Conservation (phyloP, 2,113 vertebrate species). For the Neogobius melanostomus region DNA sequence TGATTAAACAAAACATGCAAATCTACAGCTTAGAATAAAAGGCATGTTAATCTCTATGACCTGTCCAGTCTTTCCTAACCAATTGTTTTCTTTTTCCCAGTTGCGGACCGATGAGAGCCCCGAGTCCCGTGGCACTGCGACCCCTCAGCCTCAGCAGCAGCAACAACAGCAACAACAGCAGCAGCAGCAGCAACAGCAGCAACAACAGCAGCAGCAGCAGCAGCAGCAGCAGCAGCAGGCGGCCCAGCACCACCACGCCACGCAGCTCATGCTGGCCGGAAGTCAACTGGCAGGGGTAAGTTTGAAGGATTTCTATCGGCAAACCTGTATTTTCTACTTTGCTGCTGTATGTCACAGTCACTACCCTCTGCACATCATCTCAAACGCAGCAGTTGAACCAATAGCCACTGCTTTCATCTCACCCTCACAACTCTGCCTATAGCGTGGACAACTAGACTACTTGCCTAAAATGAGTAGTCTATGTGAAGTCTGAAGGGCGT, state of each 20-base stretch:
- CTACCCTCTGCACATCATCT: neutral
- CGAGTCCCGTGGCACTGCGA: conserved; percentile 45
- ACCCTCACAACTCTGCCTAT: no score
- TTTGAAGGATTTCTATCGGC: neutral
- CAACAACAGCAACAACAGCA: conserved; percentile 43
- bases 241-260: conserved; percentile 84
- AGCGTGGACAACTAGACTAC: no score
- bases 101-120: conserved; percentile 79
- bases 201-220: no score
- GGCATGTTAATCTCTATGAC: no score
- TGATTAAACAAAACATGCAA: no score
- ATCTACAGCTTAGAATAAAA: no score
- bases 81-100: conserved; percentile 55
- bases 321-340: neutral
- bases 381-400: no score
- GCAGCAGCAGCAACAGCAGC: no score
- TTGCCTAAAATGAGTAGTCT: no score
- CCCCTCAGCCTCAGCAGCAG: conserved; percentile 61
- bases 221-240: conserved; percentile 55
- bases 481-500: no score
- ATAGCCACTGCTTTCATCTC: no score
- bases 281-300: conserved; percentile 90
- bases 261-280: conserved; percentile 89
- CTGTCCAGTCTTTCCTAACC: neutral
- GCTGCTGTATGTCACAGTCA: neutral